Base-by-base conservation (phyloP, 1,140 invertebrate species). In the Hestina assimilis region DNA sequence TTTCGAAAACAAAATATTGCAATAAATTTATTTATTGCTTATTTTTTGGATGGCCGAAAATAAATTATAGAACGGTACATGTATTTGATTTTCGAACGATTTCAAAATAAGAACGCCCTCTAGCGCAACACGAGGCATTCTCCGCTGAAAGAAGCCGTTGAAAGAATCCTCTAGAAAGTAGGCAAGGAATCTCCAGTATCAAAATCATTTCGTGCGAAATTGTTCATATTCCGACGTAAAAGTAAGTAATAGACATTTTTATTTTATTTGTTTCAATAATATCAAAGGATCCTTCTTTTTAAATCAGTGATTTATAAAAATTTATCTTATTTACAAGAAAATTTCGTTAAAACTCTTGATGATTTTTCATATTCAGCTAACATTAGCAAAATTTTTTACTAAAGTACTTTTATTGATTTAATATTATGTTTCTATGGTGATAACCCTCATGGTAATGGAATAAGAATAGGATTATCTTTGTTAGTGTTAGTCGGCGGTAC, bases 91-190 rank as follows among this genome's bases (percentile, higher is more conserved):
- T 72, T 75, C 58, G 72, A 75, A 72, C 55, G 46, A 52, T 53
- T 81, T 87, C 73, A 48, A 85, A 87, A 78, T 87, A 75, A 46
- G 84, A 87, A 87, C 84, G 84, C 84, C 82, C 76, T 78, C 82
- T 87, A 61, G 63, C 68, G 69, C 67, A 72, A 69, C 56, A 59
- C 40, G 57, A 69, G 51, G 56, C 58, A 59, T 70, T 70, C 66
- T 77, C 66, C 50, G 57, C 64, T 84, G 84, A 87, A 85, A 87
- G 84, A 87, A 87, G 81, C 84, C 75, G 77, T 67, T 87, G 84
- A 82, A 87, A 84, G 82, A 87, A 87, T 87, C 84, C 84, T 85
- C 82, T 87, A 76, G 84, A 87, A 83, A 85, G 78, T 84, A 87
- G 80, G 75, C 79, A 87, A 76, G 76, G 81, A 81, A 84, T 85